A percentile compares a stretch with the other conserved stretches of the same genome.
phyloP scores from a whole-genome alignment of 2,888 invertebrate species.

The Psylliodes chrysocephalus region DNA sequence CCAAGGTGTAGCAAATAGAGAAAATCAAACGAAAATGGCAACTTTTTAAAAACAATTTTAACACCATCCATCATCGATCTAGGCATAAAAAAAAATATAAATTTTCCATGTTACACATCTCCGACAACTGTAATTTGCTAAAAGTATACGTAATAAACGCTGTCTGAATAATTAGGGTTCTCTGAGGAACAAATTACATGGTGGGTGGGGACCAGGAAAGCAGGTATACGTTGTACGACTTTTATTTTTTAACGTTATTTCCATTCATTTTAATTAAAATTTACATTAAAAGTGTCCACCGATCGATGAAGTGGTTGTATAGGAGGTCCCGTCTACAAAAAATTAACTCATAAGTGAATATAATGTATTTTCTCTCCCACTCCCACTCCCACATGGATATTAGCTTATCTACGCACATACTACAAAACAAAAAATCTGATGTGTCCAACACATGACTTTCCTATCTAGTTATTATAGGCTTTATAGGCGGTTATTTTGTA shows the following conservation, averaged over 20 bases:
- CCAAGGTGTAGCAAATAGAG: too few relatives aligned
- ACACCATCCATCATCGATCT: background rate
- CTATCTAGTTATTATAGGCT: too few relatives aligned
- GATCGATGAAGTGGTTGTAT: too few relatives aligned
- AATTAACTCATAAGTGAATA: too few relatives aligned
- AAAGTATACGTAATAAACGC: constrained; percentile 15
- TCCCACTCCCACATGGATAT: too few relatives aligned
- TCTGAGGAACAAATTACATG: constrained; percentile 13
- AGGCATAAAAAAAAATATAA: too few relatives aligned
- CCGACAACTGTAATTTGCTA: constrained; percentile 13
- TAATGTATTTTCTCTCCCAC: too few relatives aligned
- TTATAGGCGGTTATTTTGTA: too few relatives aligned
- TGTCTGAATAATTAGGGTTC: constrained; percentile 20
- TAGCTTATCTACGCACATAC: too few relatives aligned
- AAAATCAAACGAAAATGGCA: background rate
- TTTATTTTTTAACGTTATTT: constrained; percentile 5
- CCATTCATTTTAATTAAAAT: constrained; percentile 5
- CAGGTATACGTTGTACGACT: constrained; percentile 1
- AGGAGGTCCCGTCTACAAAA: too few relatives aligned
- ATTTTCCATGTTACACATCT: background rate
- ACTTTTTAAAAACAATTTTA: background rate
- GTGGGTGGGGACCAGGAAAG: background rate
- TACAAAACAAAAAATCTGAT: too few relatives aligned
- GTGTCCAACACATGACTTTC: too few relatives aligned
- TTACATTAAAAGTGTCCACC: background rate